Conservation (phyloP, 2,888 invertebrate genomes). For the Conchocele bisecta region DNA sequence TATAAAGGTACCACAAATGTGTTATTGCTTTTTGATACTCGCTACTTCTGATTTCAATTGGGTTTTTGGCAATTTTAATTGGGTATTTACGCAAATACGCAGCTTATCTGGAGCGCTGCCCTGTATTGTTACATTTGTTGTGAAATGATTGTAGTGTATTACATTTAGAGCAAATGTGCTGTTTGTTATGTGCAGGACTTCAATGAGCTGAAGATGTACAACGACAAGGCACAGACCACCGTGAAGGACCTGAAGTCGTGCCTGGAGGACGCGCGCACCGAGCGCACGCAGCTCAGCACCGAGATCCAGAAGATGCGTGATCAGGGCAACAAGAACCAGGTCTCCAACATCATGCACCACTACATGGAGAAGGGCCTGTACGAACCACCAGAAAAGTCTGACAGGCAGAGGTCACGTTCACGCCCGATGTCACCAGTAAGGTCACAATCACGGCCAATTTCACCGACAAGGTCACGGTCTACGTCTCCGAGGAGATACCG, state of each 20-base stretch:
- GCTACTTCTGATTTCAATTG: too few relatives aligned
- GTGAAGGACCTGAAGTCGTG: conserved; percentile 69
- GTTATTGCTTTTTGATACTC: too few relatives aligned
- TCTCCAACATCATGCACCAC: conserved; percentile 64
- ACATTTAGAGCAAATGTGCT: not conserved
- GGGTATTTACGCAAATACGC: too few relatives aligned
- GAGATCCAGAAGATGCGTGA: conserved; percentile 66
- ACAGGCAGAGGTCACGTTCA: conserved; percentile 51
- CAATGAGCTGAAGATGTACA: conserved; percentile 67
- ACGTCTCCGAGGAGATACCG: conserved; percentile 42
- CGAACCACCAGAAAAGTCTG: conserved; percentile 59
- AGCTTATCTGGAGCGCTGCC: too few relatives aligned
- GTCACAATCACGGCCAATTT: conserved; percentile 19
- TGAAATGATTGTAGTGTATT: too few relatives aligned
- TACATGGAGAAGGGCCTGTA: conserved; percentile 69
- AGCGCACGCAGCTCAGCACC: conserved; percentile 66
- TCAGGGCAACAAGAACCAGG: conserved; percentile 61
- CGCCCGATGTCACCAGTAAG: conserved; percentile 44
- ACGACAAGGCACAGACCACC: conserved; percentile 70
- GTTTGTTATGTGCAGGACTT: conserved; percentile 64
- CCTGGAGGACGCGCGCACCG: conserved; percentile 69
- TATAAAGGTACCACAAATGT: too few relatives aligned
- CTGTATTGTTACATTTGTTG: too few relatives aligned
- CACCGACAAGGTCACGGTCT: conserved; percentile 37
- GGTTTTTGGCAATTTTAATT: too few relatives aligned